Evolutionary conservation across 2,113 vertebrate species (phyloP), one percentile per base, ranked within the genome.

Genomic region (Lepisosteus osseus): DNA sequence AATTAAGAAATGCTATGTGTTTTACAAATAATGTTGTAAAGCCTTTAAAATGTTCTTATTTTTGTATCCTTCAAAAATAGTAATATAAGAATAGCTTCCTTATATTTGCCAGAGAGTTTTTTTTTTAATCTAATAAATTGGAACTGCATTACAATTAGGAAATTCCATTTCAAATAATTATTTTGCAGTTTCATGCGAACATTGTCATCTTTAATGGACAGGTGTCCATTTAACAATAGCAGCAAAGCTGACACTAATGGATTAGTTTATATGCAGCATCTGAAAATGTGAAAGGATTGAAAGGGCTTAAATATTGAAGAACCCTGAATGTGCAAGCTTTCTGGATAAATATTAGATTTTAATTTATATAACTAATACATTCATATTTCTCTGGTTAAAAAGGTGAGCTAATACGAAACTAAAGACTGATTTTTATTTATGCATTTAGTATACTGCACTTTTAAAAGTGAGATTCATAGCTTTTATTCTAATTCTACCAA

Each of bases 221-320:
- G 89, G 87, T 92, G 90, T 90, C 89, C 90, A 91, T 89, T 92
- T 91, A 88, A 90, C 91, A 87, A 87, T 86, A 86, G 78, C 76
- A 75, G 82, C 84, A 86, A 83, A 86, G 84, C 88, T 90, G 87
- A 90, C 87, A 90, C 87, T 93, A 92, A 93, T 93, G 90, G 91
- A 93, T 92, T 92, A 87, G 87, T 92, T 91, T 89, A 86, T 88
- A 87, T 87, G 85, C 82, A 80, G 83, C 82, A 87, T 87, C 83
- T 80, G 87, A 84, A 84, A 86, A 89, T 87, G 85, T 86, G 85
- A 87, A 87, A 81, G 88, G 87, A 90, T 87, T 90, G 89, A 81
- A 75, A 81, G 83, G 87, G 89, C 86, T 91, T 91, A 90, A 84
- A 83, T 79, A 79, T 76, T 76, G 75, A 77, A 86, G 85, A 83